Conservation (phyloP, 2,797 vertebrate species). For the Epinephelus malabaricus region DNA sequence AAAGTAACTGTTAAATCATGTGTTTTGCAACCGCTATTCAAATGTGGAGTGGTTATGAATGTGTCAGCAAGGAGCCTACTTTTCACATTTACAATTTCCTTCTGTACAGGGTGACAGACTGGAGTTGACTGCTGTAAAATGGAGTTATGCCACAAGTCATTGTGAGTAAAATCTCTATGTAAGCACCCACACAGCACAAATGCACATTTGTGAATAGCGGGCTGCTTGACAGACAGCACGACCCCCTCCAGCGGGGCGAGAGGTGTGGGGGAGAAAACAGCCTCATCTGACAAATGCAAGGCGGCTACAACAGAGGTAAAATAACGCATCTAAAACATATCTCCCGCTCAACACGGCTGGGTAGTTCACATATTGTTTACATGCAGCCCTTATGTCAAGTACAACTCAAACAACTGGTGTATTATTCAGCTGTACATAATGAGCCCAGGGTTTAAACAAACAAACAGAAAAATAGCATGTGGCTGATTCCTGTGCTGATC, state of each 20-base stretch:
- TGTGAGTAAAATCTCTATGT: slow-evolving; percentile 71
- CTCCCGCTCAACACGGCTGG: slow-evolving; percentile 15
- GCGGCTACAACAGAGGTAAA: slow-evolving; percentile 26
- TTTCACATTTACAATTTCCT: slow-evolving; percentile 69
- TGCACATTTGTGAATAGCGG: slow-evolving; percentile 60
- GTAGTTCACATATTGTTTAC: slow-evolving; percentile 4
- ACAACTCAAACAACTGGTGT: neutral
- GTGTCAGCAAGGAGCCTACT: slow-evolving; percentile 66
- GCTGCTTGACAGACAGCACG: slow-evolving; percentile 53
- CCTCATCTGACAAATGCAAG: slow-evolving; percentile 30
- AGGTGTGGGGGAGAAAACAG: slow-evolving; percentile 23
- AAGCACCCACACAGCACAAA: slow-evolving; percentile 66
- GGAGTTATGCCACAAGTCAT: slow-evolving; percentile 70
- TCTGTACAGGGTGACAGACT: slow-evolving; percentile 66
- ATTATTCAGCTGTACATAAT: slow-evolving; percentile 1
- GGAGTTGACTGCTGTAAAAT: slow-evolving; percentile 74
- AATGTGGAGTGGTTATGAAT: slow-evolving; percentile 63
- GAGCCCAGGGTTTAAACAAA: neutral
- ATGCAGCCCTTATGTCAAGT: slow-evolving; percentile 10
- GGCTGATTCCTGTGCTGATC: neutral
- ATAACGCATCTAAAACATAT: slow-evolving; percentile 21
- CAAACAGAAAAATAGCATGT: neutral
- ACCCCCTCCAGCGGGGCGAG: slow-evolving; percentile 31
- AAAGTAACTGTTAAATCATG: slow-evolving; percentile 65
- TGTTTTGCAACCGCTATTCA: slow-evolving; percentile 61